Base-by-base conservation (phyloP, 2,113 vertebrate species). In the Fukomys damarensis region DNA sequence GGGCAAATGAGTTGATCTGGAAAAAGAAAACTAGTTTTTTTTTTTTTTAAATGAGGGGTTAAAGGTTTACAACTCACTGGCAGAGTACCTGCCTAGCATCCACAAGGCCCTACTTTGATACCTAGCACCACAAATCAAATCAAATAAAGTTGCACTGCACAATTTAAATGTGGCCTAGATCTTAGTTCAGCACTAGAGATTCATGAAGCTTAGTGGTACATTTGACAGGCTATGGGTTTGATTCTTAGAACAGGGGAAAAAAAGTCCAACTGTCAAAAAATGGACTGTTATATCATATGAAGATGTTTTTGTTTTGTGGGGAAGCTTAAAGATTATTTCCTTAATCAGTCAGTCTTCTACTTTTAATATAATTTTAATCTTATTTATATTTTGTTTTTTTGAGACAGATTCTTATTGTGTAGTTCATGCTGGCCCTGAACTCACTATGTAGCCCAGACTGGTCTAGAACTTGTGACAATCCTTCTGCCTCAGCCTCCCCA, bases 311-410 rank as follows among this genome's bases (percentile, higher is more conserved):
- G 38, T 46, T 89, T 96, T 92, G 28, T 85, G 35, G 70, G 35
- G 28, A 22, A 70, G 16, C 12, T 77, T 94, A 89, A 81, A 58
- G 43, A 54, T 28, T 77, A 56, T 61, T 83, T 89, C 41, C 43
- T 87, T 95, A 94, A 74, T 38, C 65, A 89, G 61, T 17, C 54
- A 77, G 49, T 41, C 49, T 86, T 84, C 22, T 76, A 56, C 26
- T 87, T 83, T 82, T 79, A 87, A 84, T 63, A 72, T 94, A n/a
- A 70, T 79, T 94, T 91, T 90, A 81, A 81, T 65, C 66, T 83
- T 72, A 20, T 58, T 63, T 30, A 63, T 63, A 20, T 58, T 58
- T 58, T 58, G 56, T 16, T 58, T 58, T 56, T 58, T 58, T 58
- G 56, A 58, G 56, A 58, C 16, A 58, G 56, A 56, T 7, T 56